Evolutionary conservation across 2,888 invertebrate genomes (phyloP), one percentile per base, ranked within the genome.

Genomic region (Barypeithes pellucidus): DNA sequence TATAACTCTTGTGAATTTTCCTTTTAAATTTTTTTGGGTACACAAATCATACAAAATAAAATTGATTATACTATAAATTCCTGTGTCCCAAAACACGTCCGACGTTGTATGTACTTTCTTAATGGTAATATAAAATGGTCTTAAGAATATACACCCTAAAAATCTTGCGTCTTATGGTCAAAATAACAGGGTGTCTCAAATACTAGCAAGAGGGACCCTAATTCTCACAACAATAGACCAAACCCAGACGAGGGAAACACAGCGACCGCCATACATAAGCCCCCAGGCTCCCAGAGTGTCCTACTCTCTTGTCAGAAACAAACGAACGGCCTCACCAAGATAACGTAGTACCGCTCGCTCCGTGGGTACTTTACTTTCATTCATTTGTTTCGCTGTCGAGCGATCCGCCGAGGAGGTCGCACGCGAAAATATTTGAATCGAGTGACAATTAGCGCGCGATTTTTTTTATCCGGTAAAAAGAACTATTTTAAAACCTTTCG

Each of bases 291-390:
- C 41, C 54, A 66, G 14, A 39, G 20, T 57, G 57, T 67, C 57
- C 57, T 50, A 67, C 57, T 36, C 33, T 36, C 36, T 57, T 52
- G 67, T 67, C 67, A 57, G 57, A 67, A 36, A 43, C 43, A 43
- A 45, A 3, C 9, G 43, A 61, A 45, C 61, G 20, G 45, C 61
- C 45, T 61, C 61, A 45, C 16, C 41, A 45, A 57, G 67, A 67
- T 67, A 57, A 67, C 54, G 57, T 39, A 45, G 63, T 67, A 54
- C 57, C 57, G 54, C 54, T 39, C 43, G 45, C 41, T 57, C 41
- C 52, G 14, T 22, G 29, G 14, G 54, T 54, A 57, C 24, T n/a
- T n/a, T 54, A 67, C 67, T 67, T 67, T 67, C 67, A 67, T 67
- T 67, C 67, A 67, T 67, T 36, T 33, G 36, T 50, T 67, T 41